A percentile compares a stretch with the other conserved stretches of the same genome.
These are phyloP conservation scores for Ochropacha duplaris DNA, from an alignment of 2,888 invertebrate species.

Conservation along the genomic window DNA sequence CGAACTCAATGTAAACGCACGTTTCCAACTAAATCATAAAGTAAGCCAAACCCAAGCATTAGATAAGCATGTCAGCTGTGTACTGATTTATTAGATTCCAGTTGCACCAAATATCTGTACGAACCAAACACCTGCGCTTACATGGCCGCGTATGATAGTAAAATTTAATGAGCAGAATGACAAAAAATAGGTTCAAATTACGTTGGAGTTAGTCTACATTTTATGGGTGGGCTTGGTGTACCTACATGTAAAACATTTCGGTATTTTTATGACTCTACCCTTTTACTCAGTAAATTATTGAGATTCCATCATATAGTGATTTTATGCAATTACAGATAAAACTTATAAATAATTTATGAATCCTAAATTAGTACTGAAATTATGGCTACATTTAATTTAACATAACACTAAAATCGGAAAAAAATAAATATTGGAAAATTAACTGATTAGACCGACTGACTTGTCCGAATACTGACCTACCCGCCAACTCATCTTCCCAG, in stretches of 20 bases:
- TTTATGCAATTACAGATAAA: too few relatives aligned
- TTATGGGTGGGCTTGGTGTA: not conserved
- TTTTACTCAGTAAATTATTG: too few relatives aligned
- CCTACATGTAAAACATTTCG: not conserved
- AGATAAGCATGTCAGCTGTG: not conserved
- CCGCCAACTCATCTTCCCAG: too few relatives aligned
- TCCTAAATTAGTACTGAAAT: too few relatives aligned
- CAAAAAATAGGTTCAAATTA: not conserved
- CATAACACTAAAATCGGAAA: too few relatives aligned
- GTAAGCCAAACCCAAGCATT: not conserved
- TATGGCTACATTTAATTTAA: too few relatives aligned
- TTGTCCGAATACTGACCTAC: too few relatives aligned
- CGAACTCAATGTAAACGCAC: not conserved
- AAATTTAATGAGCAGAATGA: not conserved
- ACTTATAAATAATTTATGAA: too few relatives aligned
- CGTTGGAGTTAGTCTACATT: not conserved
- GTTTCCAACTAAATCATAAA: slow-evolving; percentile 1
- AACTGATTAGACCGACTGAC: too few relatives aligned
- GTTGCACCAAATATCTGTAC: not conserved
- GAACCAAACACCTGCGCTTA: not conserved
- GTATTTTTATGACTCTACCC: too few relatives aligned
- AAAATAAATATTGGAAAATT: too few relatives aligned
- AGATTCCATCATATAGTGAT: too few relatives aligned
- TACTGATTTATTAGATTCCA: slow-evolving; percentile 1
- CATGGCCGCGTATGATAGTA: not conserved